phyloP scores from a whole-genome alignment of 2,888 invertebrate species.

The Melitaea athalia region DNA sequence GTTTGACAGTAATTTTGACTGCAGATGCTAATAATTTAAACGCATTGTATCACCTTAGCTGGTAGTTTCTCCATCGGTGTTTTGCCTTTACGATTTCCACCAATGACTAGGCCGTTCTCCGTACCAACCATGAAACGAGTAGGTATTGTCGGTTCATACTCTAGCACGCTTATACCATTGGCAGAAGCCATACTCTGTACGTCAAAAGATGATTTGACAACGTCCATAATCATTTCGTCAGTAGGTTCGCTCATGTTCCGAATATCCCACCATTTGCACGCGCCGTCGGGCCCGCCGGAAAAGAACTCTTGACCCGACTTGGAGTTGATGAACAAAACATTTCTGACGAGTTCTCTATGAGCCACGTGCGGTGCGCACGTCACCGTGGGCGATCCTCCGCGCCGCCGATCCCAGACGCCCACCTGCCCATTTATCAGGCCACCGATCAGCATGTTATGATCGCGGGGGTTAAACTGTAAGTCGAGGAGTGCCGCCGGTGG shows the following conservation, averaged over 20 bases:
- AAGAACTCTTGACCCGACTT: conserved; percentile 97
- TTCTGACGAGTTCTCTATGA: conserved; percentile 92
- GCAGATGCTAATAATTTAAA: neutral
- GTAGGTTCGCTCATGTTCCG: conserved; percentile 84
- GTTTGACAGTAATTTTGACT: neutral
- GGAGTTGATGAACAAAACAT: conserved; percentile 93
- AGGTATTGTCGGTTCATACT: conserved; percentile 88
- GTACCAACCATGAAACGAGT: conserved; percentile 88
- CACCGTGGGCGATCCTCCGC: conserved; percentile 87
- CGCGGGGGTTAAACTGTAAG: conserved; percentile 87
- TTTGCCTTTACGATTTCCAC: conserved; percentile 88
- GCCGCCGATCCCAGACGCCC: conserved; percentile 89
- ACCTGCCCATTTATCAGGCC: conserved; percentile 56
- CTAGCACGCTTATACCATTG: conserved; percentile 83
- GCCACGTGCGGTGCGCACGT: conserved; percentile 89
- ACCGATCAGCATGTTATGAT: conserved; percentile 38
- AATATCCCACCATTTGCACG: conserved; percentile 90
- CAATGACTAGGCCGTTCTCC: conserved; percentile 84
- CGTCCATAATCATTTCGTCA: conserved; percentile 85
- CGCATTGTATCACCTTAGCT: conserved; percentile 65
- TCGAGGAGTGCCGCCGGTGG: conserved; percentile 88
- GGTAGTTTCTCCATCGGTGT: conserved; percentile 85
- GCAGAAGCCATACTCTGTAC: conserved; percentile 78
- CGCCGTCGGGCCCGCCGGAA: conserved; percentile 94
- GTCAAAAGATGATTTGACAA: conserved; percentile 79